These are phyloP conservation scores for Clarias pachynema DNA, from an alignment of 2,797 vertebrate genomes.

Conservation along the genomic window DNA sequence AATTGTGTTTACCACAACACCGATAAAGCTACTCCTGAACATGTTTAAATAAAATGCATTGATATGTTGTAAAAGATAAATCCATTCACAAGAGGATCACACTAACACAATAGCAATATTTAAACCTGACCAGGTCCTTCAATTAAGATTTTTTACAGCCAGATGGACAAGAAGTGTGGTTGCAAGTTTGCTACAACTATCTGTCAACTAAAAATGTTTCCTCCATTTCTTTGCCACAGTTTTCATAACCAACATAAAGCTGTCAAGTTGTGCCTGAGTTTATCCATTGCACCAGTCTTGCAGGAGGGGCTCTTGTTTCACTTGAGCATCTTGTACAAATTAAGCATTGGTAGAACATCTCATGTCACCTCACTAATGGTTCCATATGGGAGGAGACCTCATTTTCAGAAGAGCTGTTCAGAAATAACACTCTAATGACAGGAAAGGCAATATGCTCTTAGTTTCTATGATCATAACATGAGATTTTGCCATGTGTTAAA, in stretches of 20 bases:
- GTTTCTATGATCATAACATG: constrained; percentile 61
- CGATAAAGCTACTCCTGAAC: background rate
- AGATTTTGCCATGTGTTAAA: constrained; percentile 49
- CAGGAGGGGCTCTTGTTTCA: constrained; percentile 8
- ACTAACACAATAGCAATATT: background rate
- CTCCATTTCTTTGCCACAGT: background rate
- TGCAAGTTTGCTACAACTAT: constrained; percentile 9
- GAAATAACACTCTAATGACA: constrained; percentile 66
- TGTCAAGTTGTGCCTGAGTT: constrained; percentile 46
- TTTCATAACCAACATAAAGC: constrained; percentile 24
- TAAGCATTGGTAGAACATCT: constrained; percentile 53
- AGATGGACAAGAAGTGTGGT: constrained; percentile 40
- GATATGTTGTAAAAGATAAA: background rate
- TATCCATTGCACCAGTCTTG: constrained; percentile 47
- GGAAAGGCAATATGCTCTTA: constrained; percentile 64
- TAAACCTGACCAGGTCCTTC: constrained; percentile 6
- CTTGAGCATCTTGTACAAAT: constrained; percentile 28
- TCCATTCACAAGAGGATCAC: constrained; percentile 53
- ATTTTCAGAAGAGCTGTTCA: constrained; percentile 61
- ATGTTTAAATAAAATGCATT: background rate
- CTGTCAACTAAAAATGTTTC: background rate
- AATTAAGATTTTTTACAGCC: constrained; percentile 5
- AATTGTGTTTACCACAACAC: background rate
- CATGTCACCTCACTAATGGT: constrained; percentile 54
- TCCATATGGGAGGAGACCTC: constrained; percentile 62